Evolutionary conservation across 2,113 vertebrate genomes (phyloP).

Genomic region (Hucho hucho): DNA sequence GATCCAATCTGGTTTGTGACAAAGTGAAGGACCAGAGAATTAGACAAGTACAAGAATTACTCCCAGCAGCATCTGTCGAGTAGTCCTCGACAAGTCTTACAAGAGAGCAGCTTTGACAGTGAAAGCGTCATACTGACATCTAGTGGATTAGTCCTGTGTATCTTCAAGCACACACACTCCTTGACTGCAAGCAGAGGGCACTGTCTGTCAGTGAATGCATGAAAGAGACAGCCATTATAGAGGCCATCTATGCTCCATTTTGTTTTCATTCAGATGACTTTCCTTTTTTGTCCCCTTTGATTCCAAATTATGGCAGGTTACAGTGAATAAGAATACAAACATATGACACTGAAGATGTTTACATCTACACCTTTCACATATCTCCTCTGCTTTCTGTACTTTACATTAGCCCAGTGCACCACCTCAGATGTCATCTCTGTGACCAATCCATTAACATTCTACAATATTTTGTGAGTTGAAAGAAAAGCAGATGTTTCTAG

Average conservation of each 20-base stretch:
- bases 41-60: neutral
- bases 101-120: slow-evolving; percentile 2
- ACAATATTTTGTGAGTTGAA: too few relatives aligned
- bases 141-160: slow-evolving; percentile 48
- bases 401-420: too few relatives aligned
- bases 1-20: neutral
- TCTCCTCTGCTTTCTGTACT: too few relatives aligned
- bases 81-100: neutral
- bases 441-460: too few relatives aligned
- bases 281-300: neutral
- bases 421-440: too few relatives aligned
- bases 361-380: too few relatives aligned
- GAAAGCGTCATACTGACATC: slow-evolving; percentile 63
- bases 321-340: neutral
- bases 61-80: neutral
- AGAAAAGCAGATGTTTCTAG: too few relatives aligned
- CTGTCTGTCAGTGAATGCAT: slow-evolving; percentile 24
- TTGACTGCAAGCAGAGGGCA: slow-evolving; percentile 49
- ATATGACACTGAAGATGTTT: neutral
- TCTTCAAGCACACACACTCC: neutral
- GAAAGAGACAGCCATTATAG: slow-evolving; percentile 46
- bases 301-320: neutral
- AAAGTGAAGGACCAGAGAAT: neutral
- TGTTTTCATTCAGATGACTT: slow-evolving; percentile 26
- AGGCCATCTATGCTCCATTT: slow-evolving; percentile 42